Conservation (phyloP, 2,797 vertebrate genomes). For the Pseudotriccus pelzelni region DNA sequence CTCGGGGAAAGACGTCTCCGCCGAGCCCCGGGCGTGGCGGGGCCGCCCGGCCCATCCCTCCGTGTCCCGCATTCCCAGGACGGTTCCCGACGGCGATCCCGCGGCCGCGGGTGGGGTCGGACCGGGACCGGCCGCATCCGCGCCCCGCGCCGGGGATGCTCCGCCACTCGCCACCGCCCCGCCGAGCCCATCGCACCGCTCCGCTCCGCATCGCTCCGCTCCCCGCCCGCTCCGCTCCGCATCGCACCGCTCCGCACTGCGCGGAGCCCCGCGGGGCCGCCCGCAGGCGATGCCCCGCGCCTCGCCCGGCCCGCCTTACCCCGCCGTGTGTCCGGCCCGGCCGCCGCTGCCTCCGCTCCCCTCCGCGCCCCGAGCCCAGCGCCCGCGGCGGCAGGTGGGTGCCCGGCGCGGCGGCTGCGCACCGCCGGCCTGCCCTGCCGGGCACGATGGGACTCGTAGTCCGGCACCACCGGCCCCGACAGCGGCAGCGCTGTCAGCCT, state of each 20-base stretch:
- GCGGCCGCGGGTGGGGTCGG: neutral
- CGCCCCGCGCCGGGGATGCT: neutral
- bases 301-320: neutral
- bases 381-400: conserved; percentile 34
- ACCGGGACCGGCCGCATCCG: neutral
- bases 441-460: conserved; percentile 78
- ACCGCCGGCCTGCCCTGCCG: conserved; percentile 29
- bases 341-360: neutral
- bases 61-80: neutral
- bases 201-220: neutral
- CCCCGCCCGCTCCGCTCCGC: neutral
- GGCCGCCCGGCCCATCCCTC: neutral
- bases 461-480: neutral
- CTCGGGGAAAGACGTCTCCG: neutral
- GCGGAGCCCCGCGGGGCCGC: neutral
- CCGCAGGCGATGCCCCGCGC: neutral
- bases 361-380: neutral
- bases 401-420: conserved; percentile 48
- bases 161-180: neutral
- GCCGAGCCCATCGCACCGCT: neutral
- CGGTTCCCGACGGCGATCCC: neutral
- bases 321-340: neutral
- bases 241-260: neutral
- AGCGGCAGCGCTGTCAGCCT: neutral
- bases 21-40: neutral